Percentiles rank a stretch among this genome's conserved stretches.
Conservation (phyloP, 2,888 invertebrate species). For the Quadriops clusia region DNA sequence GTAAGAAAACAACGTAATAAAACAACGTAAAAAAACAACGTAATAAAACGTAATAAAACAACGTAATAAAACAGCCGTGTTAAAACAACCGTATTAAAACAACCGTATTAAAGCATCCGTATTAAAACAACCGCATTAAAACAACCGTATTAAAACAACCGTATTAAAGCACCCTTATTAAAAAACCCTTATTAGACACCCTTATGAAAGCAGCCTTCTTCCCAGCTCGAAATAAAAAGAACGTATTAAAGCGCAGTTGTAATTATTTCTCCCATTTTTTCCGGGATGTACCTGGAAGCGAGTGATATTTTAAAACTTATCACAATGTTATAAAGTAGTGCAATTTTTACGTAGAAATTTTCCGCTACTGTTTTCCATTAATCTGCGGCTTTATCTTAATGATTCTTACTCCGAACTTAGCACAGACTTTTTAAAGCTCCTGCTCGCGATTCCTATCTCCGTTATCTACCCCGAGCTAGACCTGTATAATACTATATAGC, state of each 20-base stretch:
- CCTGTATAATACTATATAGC: too few relatives aligned
- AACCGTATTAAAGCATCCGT: neutral
- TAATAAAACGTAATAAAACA: too few relatives aligned
- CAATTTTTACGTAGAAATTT: slow-evolving; percentile 40
- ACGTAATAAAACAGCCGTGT: too few relatives aligned
- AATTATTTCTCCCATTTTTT: slow-evolving; percentile 34
- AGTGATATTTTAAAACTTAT: slow-evolving; percentile 37
- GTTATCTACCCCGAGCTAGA: too few relatives aligned
- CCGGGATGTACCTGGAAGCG: slow-evolving; percentile 30
- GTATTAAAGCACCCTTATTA: slow-evolving; percentile 1
- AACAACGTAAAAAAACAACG: too few relatives aligned
- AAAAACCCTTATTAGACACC: slow-evolving; percentile 9
- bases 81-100: too few relatives aligned
- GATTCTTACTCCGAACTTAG: slow-evolving; percentile 37
- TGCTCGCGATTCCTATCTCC: too few relatives aligned
- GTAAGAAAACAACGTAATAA: too few relatives aligned
- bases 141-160: slow-evolving; percentile 2
- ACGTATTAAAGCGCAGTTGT: slow-evolving; percentile 19
- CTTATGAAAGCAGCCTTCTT: too few relatives aligned
- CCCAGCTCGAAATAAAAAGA: too few relatives aligned
- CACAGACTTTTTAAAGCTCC: slow-evolving; percentile 32
- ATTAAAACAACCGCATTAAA: slow-evolving; percentile 5
- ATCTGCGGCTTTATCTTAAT: slow-evolving; percentile 38
- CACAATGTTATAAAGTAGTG: slow-evolving; percentile 37
- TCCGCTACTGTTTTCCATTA: slow-evolving; percentile 39